A percentile compares a stretch with the other conserved stretches of the same genome.
Evolutionary conservation across 2,113 vertebrate genomes (phyloP).

Genomic region (Gnathonemus longibarbis): DNA sequence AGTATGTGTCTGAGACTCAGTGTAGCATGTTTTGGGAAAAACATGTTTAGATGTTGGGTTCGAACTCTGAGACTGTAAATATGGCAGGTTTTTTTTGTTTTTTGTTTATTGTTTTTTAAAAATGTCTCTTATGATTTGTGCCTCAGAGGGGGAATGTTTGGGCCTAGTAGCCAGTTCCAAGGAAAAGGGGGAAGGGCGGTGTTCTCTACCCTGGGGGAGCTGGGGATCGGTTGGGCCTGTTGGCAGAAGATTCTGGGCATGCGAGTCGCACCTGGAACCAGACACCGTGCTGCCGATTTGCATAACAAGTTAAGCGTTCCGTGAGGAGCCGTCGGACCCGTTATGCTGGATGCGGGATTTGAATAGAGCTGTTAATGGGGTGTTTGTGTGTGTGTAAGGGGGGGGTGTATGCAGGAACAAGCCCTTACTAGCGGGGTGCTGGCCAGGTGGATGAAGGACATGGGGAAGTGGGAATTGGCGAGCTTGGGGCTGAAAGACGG

Average conservation of each 20-base stretch:
- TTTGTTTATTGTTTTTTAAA: background rate
- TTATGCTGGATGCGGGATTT: conserved; percentile 36
- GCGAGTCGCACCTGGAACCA: conserved; percentile 25
- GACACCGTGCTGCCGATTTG: conserved; percentile 40
- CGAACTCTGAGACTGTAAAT: background rate
- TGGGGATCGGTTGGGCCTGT: background rate
- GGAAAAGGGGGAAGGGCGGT: background rate
- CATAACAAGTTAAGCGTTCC: conserved; percentile 44
- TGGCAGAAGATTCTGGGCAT: background rate
- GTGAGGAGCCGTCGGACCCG: conserved; percentile 30
- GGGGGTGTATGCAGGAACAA: background rate
- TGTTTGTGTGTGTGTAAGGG: background rate
- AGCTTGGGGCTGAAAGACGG: background rate
- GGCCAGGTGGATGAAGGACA: background rate
- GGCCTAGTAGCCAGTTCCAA: background rate
- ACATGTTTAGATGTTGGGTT: background rate
- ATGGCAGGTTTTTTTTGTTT: background rate
- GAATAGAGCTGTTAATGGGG: conserved; percentile 40
- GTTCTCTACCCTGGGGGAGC: background rate
- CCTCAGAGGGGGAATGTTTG: background rate
- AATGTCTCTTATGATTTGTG: background rate
- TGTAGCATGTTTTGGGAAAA: background rate
- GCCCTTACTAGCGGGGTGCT: background rate
- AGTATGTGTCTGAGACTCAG: background rate
- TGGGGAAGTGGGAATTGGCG: background rate